phyloP scores from a whole-genome alignment of 2,888 invertebrate genomes.

The Cosmia trapezina region DNA sequence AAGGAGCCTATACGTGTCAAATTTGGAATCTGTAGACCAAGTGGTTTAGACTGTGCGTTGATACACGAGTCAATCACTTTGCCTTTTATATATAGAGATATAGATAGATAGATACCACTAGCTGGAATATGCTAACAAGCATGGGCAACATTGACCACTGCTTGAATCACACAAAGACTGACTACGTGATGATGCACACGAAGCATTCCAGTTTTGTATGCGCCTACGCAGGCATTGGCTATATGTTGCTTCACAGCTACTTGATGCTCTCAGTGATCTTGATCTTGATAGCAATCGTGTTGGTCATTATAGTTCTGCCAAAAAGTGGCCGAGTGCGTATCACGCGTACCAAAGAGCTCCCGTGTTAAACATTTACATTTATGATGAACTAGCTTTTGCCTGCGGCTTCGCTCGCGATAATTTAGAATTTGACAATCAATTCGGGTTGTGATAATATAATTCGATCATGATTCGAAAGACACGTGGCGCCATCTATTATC shows the following conservation, averaged over 20 bases:
- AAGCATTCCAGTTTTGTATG: conserved; percentile 30
- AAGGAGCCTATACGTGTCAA: too few relatives aligned
- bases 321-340: conserved; percentile 37
- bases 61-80: too few relatives aligned
- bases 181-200: conserved; percentile 59
- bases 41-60: too few relatives aligned
- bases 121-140: neutral
- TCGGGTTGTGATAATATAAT: too few relatives aligned
- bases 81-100: too few relatives aligned
- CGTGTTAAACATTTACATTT: neutral
- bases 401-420: too few relatives aligned
- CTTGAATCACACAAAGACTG: conserved; percentile 39
- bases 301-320: conserved; percentile 35
- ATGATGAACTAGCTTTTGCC: too few relatives aligned
- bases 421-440: too few relatives aligned
- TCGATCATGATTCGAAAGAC: too few relatives aligned
- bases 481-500: too few relatives aligned
- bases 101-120: too few relatives aligned
- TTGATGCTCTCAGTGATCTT: conserved; percentile 42
- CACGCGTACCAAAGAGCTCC: conserved; percentile 29
- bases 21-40: too few relatives aligned
- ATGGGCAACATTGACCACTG: neutral
- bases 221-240: conserved; percentile 15
- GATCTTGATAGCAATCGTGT: conserved; percentile 46
- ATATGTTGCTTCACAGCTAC: conserved; percentile 15